These are phyloP conservation scores for Cheilosia grossa DNA, from an alignment of 2,888 invertebrate genomes.

Conservation along the genomic window DNA sequence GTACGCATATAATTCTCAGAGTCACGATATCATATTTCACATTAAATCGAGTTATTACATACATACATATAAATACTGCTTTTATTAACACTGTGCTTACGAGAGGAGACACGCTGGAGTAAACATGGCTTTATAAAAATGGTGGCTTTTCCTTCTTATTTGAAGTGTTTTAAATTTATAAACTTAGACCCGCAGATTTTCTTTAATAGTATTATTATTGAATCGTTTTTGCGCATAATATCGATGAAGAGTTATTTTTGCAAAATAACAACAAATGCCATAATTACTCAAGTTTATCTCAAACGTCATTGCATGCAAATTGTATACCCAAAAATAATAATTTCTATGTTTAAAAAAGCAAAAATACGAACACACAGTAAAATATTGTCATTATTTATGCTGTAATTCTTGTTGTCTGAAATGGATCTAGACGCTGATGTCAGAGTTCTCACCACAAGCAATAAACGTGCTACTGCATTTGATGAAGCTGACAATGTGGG, in stretches of 20 bases:
- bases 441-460: constrained; percentile 19
- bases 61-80: constrained; percentile 31
- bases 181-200: neutral
- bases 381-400: constrained; percentile 55
- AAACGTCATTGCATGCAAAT: constrained; percentile 59
- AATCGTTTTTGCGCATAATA: neutral
- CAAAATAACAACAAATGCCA: constrained; percentile 23
- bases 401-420: constrained; percentile 24
- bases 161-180: neutral
- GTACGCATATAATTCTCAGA: constrained; percentile 11
- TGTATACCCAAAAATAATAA: constrained; percentile 16
- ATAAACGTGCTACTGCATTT: constrained; percentile 19
- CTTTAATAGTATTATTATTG: too few relatives aligned
- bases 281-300: constrained; percentile 61
- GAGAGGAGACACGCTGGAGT: constrained; percentile 61
- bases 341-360: constrained; percentile 16
- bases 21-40: constrained; percentile 24
- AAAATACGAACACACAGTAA: constrained; percentile 5
- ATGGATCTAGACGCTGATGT: constrained; percentile 29
- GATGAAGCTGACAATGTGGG: constrained; percentile 14
- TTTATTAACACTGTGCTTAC: constrained; percentile 63
- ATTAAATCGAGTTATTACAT: constrained; percentile 1
- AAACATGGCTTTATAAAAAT: constrained; percentile 54
- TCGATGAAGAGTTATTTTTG: neutral
- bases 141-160: constrained; percentile 1